Conservation (phyloP, 2,888 invertebrate genomes). For the Alviniconcha strummeri region DNA sequence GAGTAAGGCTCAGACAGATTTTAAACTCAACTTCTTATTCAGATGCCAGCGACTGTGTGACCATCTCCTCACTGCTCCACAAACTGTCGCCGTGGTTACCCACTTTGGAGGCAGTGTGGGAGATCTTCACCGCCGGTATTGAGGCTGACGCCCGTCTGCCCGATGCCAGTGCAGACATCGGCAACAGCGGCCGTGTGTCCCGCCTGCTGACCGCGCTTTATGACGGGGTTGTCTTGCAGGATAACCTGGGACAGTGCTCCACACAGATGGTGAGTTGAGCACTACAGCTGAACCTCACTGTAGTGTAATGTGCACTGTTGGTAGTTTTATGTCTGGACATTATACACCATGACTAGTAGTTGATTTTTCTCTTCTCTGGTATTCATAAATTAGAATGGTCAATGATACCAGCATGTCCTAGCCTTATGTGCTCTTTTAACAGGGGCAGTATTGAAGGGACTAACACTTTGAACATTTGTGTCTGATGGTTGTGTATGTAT, state of each 20-base stretch:
- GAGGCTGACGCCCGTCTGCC: not conserved
- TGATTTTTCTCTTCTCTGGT: too few relatives aligned
- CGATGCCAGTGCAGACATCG: not conserved
- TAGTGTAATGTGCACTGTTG: not conserved
- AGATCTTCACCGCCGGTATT: slow-evolving; percentile 14
- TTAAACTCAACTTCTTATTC: not conserved
- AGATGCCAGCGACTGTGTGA: slow-evolving; percentile 12
- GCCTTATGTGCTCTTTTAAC: too few relatives aligned
- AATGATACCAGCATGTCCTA: too few relatives aligned
- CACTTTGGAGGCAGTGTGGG: slow-evolving; percentile 44
- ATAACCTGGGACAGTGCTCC: slow-evolving; percentile 21
- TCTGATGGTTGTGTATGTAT: too few relatives aligned
- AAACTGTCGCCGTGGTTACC: slow-evolving; percentile 51
- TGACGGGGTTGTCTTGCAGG: slow-evolving; percentile 19
- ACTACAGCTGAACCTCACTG: not conserved
- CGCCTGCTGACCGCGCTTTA: slow-evolving; percentile 27
- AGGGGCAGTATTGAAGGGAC: too few relatives aligned
- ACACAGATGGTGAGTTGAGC: slow-evolving; percentile 15
- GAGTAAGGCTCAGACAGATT: too few relatives aligned
- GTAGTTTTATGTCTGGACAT: too few relatives aligned
- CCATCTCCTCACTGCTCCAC: slow-evolving; percentile 14
- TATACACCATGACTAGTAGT: too few relatives aligned
- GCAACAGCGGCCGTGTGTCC: slow-evolving; percentile 12
- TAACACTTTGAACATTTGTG: too few relatives aligned
- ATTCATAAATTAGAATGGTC: too few relatives aligned